phyloP scores from a whole-genome alignment of 64 coral and sea anemone species.

The Stichodactyla mertensii region DNA sequence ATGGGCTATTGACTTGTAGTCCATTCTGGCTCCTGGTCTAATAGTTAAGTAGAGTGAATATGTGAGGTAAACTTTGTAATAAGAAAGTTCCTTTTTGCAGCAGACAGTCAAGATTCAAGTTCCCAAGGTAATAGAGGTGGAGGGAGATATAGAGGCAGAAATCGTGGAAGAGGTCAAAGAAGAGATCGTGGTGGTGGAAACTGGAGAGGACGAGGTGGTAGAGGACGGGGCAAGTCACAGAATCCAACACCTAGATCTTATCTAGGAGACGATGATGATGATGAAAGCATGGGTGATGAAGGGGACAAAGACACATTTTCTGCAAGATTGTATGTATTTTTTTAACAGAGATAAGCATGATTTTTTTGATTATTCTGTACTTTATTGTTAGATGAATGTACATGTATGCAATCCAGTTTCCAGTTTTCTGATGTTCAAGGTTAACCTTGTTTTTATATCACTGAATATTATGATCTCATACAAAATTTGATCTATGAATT shows the following conservation, averaged over 20 bases:
- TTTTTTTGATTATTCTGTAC: too few species aligned
- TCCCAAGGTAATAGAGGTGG: slow-evolving; percentile 17
- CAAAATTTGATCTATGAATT: too few species aligned
- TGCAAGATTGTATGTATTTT: slow-evolving; percentile 48
- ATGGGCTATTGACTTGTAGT: too few species aligned
- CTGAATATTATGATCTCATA: too few species aligned
- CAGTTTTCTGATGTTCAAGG: too few species aligned
- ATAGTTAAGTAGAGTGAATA: too few species aligned
- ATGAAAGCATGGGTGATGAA: slow-evolving; percentile 50
- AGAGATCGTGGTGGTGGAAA: slow-evolving; percentile 21
- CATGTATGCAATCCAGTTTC: neutral
- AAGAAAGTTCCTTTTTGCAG: neutral
- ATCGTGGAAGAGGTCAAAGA: slow-evolving; percentile 4
- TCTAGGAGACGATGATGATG: slow-evolving; percentile 41
- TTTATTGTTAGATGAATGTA: too few species aligned
- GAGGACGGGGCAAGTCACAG: neutral
- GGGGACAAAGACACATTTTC: neutral
- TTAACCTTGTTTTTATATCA: too few species aligned
- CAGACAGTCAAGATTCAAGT: slow-evolving; percentile 5
- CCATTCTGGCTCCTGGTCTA: too few species aligned
- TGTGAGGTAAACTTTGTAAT: too few species aligned
- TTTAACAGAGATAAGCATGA: neutral
- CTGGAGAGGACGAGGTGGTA: slow-evolving; percentile 2
- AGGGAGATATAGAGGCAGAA: slow-evolving; percentile 23
- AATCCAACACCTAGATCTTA: slow-evolving; percentile 44